Evolutionary conservation across 2,888 invertebrate genomes (phyloP).

Genomic region (Ctenicera cuprea): DNA sequence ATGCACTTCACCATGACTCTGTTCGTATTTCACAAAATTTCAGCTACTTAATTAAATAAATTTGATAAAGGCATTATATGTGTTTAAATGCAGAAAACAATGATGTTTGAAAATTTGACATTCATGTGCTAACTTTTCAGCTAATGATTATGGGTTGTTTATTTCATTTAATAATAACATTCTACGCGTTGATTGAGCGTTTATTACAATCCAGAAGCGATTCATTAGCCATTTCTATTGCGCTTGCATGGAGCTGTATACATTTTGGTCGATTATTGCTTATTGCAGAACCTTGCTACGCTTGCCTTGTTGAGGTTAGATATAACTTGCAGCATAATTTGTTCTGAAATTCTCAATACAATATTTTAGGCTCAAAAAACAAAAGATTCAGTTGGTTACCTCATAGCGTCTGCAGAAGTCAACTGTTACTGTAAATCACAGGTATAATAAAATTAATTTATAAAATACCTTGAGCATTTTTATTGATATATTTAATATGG

Average conservation of each 20-base stretch:
- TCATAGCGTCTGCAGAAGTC: neutral
- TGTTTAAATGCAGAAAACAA: too few relatives aligned
- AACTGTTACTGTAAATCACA: neutral
- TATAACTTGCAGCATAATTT: neutral
- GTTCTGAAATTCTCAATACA: neutral
- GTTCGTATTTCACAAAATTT: too few relatives aligned
- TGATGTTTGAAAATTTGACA: too few relatives aligned
- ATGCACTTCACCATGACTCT: too few relatives aligned
- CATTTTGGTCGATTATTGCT: constrained; percentile 14
- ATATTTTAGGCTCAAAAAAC: constrained; percentile 12
- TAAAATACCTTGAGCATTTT: too few relatives aligned
- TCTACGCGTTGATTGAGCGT: constrained; percentile 10
- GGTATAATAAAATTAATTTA: too few relatives aligned
- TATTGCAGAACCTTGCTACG: constrained; percentile 12
- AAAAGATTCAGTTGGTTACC: neutral
- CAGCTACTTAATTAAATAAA: too few relatives aligned
- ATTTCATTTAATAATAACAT: constrained; percentile 5
- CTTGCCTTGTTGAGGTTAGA: constrained; percentile 9
- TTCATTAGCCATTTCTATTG: neutral
- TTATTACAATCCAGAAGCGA: neutral
- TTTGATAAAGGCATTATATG: too few relatives aligned
- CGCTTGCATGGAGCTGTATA: neutral
- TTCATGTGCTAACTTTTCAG: constrained; percentile 4
- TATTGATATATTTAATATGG: too few relatives aligned
- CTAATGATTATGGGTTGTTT: neutral